Evolutionary conservation across 2,888 invertebrate species (phyloP).

Genomic region (Dolichopus griseipennis): DNA sequence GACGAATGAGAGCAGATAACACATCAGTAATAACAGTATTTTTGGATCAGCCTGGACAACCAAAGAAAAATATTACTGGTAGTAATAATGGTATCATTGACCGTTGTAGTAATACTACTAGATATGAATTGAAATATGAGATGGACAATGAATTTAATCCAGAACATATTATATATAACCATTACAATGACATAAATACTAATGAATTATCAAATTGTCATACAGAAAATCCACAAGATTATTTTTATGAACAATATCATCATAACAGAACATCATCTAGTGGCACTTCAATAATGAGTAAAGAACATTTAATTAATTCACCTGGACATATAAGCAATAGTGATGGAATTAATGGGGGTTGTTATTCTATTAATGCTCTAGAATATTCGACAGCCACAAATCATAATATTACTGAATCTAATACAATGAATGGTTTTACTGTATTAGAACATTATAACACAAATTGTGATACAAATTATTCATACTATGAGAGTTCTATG

Average conservation of each 20-base stretch:
- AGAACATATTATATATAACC: neutral
- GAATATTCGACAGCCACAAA: neutral
- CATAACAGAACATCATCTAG: neutral
- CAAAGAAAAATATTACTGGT: slow-evolving; percentile 39
- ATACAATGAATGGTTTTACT: neutral
- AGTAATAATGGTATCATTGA: slow-evolving; percentile 17
- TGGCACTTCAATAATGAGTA: neutral
- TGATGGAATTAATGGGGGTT: neutral
- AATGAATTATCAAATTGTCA: neutral
- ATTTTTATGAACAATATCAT: neutral
- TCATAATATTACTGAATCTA: neutral
- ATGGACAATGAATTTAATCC: slow-evolving; percentile 9
- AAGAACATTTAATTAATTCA: neutral
- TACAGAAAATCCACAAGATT: neutral
- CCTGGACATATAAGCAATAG: neutral
- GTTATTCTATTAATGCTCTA: neutral
- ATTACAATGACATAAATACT: neutral
- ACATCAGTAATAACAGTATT: slow-evolving; percentile 85
- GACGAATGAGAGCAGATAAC: slow-evolving; percentile 89
- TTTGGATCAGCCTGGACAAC: slow-evolving; percentile 81
- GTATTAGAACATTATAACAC: neutral
- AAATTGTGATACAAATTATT: neutral
- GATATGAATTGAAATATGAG: neutral
- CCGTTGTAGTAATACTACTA: neutral
- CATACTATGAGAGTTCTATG: neutral